These are phyloP conservation scores for Nerophis lumbriciformis DNA, from an alignment of 2,113 vertebrate genomes.

Conservation along the genomic window DNA sequence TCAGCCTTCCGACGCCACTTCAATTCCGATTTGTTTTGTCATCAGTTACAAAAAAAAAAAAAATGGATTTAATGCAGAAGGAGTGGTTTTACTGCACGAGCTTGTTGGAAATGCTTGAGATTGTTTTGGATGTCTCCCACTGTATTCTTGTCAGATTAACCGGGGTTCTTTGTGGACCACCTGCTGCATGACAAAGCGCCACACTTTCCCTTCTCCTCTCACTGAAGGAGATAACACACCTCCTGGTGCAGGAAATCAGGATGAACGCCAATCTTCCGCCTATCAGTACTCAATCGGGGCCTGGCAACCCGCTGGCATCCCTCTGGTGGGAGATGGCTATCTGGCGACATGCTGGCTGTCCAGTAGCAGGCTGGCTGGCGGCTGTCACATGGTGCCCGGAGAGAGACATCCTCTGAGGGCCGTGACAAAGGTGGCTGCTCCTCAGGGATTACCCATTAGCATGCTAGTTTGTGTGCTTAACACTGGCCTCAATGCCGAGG, in stretches of 20 bases:
- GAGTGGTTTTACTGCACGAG: background rate
- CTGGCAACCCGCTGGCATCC: conserved; percentile 60
- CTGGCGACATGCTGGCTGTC: conserved; percentile 59
- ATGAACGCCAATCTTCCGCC: conserved; percentile 51
- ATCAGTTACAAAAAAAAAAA: background rate
- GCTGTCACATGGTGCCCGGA: conserved; percentile 66
- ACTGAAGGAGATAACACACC: conserved; percentile 34
- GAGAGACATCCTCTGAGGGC: conserved; percentile 63
- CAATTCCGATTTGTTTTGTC: conserved; percentile 3
- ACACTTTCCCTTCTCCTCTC: conserved; percentile 45
- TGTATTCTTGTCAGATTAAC: conserved; percentile 43
- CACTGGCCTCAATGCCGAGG: conserved; percentile 65
- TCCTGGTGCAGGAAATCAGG: conserved; percentile 37
- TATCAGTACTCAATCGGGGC: conserved; percentile 48
- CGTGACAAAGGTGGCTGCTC: conserved; percentile 69
- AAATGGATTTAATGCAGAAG: background rate
- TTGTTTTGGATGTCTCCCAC: conserved; percentile 27
- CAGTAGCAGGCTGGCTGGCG: conserved; percentile 58
- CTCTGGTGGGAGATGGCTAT: conserved; percentile 54
- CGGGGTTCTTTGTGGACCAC: conserved; percentile 57
- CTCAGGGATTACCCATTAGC: conserved; percentile 74
- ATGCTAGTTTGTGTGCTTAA: conserved; percentile 73
- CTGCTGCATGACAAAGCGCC: conserved; percentile 55
- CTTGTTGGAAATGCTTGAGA: conserved; percentile 21
- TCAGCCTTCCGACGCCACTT: background rate